These are phyloP conservation scores for Galerucella nymphaeae DNA, from an alignment of 2,888 invertebrate genomes.

Conservation along the genomic window DNA sequence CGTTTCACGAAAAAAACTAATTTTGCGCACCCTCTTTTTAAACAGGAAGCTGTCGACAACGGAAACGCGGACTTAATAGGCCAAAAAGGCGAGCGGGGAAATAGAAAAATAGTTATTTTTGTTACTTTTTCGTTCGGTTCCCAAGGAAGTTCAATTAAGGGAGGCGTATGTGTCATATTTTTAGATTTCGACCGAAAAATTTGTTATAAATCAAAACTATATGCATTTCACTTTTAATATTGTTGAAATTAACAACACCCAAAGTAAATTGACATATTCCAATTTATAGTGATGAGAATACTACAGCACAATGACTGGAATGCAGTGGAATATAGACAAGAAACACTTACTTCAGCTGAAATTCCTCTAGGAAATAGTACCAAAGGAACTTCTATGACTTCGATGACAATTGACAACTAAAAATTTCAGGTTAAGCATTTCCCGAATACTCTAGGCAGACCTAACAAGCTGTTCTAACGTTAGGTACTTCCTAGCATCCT, in stretches of 20 bases:
- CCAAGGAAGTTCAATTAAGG: slow-evolving; percentile 45
- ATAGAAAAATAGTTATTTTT: slow-evolving; percentile 47
- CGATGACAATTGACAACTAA: no score
- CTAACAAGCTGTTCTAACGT: no score
- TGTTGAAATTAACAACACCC: neutral
- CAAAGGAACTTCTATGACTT: no score
- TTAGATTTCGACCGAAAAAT: slow-evolving; percentile 31
- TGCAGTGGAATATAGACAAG: no score
- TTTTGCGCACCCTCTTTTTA: slow-evolving; percentile 60
- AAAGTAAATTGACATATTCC: no score
- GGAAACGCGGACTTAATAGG: slow-evolving; percentile 53
- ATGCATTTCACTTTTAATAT: neutral
- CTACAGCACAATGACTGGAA: no score
- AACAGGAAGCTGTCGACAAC: slow-evolving; percentile 57
- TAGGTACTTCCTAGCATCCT: no score
- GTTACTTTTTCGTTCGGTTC: slow-evolving; percentile 47
- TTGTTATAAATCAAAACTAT: slow-evolving; percentile 14
- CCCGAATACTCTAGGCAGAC: no score
- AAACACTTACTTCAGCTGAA: no score
- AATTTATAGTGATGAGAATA: no score
- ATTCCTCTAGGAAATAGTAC: no score
- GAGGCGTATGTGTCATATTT: slow-evolving; percentile 30
- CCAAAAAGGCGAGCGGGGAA: slow-evolving; percentile 29
- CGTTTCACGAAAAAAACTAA: slow-evolving; percentile 59
- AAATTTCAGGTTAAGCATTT: no score